phyloP scores from a whole-genome alignment of 2,797 vertebrate species.

The Sylvia borin region DNA sequence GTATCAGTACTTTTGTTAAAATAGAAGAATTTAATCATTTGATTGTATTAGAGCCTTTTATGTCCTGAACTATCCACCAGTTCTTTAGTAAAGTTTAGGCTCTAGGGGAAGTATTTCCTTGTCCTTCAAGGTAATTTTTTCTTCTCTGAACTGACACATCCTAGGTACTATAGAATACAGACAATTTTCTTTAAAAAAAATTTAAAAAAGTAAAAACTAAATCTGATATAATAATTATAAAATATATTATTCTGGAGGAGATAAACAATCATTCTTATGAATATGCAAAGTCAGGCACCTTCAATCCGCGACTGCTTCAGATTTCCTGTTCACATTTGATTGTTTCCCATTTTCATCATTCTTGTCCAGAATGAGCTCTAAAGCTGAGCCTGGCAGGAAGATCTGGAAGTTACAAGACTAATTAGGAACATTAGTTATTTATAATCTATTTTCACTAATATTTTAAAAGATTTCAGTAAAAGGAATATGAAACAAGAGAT shows the following conservation, averaged over 20 bases:
- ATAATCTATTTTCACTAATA: not conserved
- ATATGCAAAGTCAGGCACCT: not conserved
- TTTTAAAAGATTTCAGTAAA: not conserved
- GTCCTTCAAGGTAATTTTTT: not conserved
- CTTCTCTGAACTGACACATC: not conserved
- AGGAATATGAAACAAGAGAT: not conserved
- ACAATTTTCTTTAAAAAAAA: not conserved
- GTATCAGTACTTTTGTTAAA: not conserved
- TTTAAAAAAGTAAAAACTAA: accelerated
- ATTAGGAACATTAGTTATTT: not conserved
- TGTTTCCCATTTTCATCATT: not conserved
- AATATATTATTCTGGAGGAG: not conserved
- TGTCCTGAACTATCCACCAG: not conserved
- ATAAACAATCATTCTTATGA: not conserved
- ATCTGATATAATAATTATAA: not conserved
- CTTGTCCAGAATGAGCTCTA: not conserved
- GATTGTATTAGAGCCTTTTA: not conserved
- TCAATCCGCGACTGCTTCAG: not conserved
- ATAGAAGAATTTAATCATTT: not conserved
- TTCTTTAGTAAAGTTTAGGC: not conserved
- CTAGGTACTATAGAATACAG: not conserved
- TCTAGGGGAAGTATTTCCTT: not conserved
- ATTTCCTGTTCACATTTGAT: not conserved
- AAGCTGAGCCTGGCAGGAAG: not conserved
- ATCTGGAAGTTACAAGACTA: not conserved